These are phyloP conservation scores for Acanthurus leucopareius DNA, from an alignment of 2,797 vertebrate genomes.

Conservation along the genomic window DNA sequence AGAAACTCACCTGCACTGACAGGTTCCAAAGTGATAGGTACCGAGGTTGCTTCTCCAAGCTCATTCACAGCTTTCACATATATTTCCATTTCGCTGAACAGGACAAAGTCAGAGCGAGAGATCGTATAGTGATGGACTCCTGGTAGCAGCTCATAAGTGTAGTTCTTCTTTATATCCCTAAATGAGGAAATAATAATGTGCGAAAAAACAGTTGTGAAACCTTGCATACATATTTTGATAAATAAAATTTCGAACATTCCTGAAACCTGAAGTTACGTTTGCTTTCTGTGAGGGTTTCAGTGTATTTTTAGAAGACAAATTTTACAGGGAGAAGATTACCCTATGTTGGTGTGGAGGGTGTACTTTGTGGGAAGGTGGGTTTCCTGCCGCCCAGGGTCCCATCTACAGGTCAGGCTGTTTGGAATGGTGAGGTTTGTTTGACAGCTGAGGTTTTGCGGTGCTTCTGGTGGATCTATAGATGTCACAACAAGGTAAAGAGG, in stretches of 20 bases:
- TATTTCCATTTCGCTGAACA: slow-evolving; percentile 85
- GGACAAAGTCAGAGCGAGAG: slow-evolving; percentile 80
- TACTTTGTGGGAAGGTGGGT: slow-evolving; percentile 83
- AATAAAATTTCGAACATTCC: neutral
- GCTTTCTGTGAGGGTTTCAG: neutral
- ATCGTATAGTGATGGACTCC: slow-evolving; percentile 80
- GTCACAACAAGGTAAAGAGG: neutral
- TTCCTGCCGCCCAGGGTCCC: slow-evolving; percentile 83
- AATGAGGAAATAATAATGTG: slow-evolving; percentile 40
- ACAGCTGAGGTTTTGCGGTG: slow-evolving; percentile 90
- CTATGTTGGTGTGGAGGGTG: slow-evolving; percentile 72
- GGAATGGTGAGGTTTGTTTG: slow-evolving; percentile 82
- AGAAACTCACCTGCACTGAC: slow-evolving; percentile 85
- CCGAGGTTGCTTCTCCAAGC: slow-evolving; percentile 83
- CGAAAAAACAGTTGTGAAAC: slow-evolving; percentile 13
- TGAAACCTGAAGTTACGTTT: neutral
- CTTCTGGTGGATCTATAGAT: slow-evolving; percentile 85
- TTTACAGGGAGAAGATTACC: slow-evolving; percentile 59
- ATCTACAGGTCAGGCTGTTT: slow-evolving; percentile 85
- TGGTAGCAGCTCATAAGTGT: slow-evolving; percentile 52
- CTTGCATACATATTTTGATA: slow-evolving; percentile 1
- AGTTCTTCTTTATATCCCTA: slow-evolving; percentile 53
- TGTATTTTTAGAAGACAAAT: neutral
- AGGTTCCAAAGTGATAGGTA: slow-evolving; percentile 85
- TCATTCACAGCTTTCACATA: slow-evolving; percentile 87